phyloP scores from a whole-genome alignment of 2,113 vertebrate species.

The Hydrolagus affinis region DNA sequence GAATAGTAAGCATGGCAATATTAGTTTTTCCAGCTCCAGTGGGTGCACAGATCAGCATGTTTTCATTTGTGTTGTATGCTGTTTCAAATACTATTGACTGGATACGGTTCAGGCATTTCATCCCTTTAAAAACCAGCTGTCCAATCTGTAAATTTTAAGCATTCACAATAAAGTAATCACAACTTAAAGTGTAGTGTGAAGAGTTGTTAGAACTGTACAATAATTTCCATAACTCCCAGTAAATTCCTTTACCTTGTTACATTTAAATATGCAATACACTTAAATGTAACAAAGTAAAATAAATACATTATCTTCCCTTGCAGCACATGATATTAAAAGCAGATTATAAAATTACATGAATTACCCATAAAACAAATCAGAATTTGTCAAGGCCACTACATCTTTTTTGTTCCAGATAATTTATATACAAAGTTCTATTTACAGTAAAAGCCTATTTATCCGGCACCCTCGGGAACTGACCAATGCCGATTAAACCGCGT shows the following conservation, averaged over 20 bases:
- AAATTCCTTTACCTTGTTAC: neutral
- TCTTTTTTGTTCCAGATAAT: no score
- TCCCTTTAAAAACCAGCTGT: slow-evolving; percentile 88
- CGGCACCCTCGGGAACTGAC: no score
- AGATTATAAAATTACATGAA: neutral
- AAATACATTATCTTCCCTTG: neutral
- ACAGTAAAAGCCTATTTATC: no score
- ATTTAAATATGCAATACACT: neutral
- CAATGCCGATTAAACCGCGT: no score
- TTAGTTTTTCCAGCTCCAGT: slow-evolving; percentile 96
- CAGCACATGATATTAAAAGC: neutral
- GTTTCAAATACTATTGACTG: slow-evolving; percentile 95
- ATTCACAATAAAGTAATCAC: neutral
- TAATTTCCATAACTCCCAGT: neutral
- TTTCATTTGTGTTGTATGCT: slow-evolving; percentile 95
- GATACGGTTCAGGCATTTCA: slow-evolving; percentile 84
- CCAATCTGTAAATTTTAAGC: slow-evolving; percentile 67
- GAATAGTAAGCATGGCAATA: slow-evolving; percentile 89
- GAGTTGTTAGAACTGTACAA: slow-evolving; percentile 9
- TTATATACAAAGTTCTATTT: no score
- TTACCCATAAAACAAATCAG: neutral
- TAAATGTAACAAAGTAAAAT: neutral
- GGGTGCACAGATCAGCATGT: slow-evolving; percentile 89
- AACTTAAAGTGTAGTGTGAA: neutral
- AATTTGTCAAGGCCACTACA: neutral